Evolutionary conservation across 2,113 vertebrate species (phyloP), one percentile per base, ranked within the genome.

Genomic region (Corvus cornix): DNA sequence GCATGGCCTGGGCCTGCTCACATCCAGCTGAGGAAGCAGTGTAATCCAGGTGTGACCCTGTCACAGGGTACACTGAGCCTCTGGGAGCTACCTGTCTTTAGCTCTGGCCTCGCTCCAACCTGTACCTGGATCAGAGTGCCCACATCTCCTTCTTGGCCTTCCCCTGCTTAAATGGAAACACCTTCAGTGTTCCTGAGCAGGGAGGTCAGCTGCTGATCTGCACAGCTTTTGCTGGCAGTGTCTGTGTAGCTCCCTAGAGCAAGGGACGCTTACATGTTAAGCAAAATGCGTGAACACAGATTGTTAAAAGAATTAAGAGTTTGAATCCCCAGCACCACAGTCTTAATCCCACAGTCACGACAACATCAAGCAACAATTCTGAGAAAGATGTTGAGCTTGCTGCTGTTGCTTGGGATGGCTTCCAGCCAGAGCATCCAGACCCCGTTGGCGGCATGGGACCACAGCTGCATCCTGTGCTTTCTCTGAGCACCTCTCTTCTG

Each of bases 281-380:
- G 37, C 20, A 91, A 67, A 88, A 86, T 3, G 10, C 70, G 73
- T 94, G 73, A 76, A n/a, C 73, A 51, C 22, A 80, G 48, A 79
- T 90, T 89, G 64, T 93, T 93, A 81, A 75, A 90, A 92, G 56
- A 89, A 64, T 60, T 53, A 90, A 88, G 55, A 33, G 76, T 78
- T 64, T 96, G 76, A 84, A 78, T 96, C 60, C 41, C 19, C 52
- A 84, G 14, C 58, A 33, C 1, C 26, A 68, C 31, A 62, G 44
- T 64, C 3, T 6, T 92, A 89, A 87, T 87, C 55, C 75, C 17
- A 7, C 37, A 86, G 82, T 77, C 59, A 64, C 64, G 88, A 35
- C 24, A 75, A 27, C 16, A 27, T 84, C 83, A 90, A 89, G 83
- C 82, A 95, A 33, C 56, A 78, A 53, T 60, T 75, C 73, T 93